A percentile compares a stretch with the other conserved stretches of the same genome.
Conservation (phyloP, 2,888 invertebrate genomes). For the Biston stratarius region DNA sequence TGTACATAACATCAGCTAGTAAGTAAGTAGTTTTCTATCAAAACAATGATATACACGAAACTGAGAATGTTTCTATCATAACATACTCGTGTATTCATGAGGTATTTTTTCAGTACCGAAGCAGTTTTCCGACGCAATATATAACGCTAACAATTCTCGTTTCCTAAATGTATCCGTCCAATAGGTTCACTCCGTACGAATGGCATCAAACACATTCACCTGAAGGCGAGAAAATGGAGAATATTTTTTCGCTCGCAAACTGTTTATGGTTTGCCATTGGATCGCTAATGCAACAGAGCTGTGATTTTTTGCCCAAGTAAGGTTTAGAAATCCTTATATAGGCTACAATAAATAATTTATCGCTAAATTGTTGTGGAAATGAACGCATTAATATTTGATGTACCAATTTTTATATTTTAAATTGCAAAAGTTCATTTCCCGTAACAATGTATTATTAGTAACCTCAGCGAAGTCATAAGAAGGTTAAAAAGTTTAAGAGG, state of each 20-base stretch:
- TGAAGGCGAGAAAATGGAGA: slow-evolving; percentile 94
- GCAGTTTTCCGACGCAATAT: slow-evolving; percentile 17
- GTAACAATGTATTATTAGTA: slow-evolving; percentile 62
- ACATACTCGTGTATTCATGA: slow-evolving; percentile 3
- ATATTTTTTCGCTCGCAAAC: slow-evolving; percentile 96
- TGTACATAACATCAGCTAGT: background rate
- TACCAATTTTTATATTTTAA: background rate
- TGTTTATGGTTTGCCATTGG: slow-evolving; percentile 99
- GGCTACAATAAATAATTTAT: slow-evolving; percentile 21
- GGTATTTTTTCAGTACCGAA: slow-evolving; percentile 2
- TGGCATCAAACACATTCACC: slow-evolving; percentile 96
- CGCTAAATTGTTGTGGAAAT: slow-evolving; percentile 44
- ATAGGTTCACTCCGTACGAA: slow-evolving; percentile 97
- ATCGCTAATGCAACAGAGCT: slow-evolving; percentile 98
- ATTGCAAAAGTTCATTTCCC: slow-evolving; percentile 52
- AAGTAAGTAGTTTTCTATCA: background rate
- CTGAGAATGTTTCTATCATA: background rate
- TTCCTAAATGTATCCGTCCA: slow-evolving; percentile 58
- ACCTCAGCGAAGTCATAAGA: slow-evolving; percentile 81
- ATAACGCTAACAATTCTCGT: slow-evolving; percentile 41
- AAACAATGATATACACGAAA: background rate
- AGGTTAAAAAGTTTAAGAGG: slow-evolving; percentile 53
- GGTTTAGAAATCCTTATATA: slow-evolving; percentile 62
- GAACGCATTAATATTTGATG: slow-evolving; percentile 28
- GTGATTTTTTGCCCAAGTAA: slow-evolving; percentile 98